Base-by-base conservation (phyloP, 2,113 vertebrate genomes). In the Microtus montanus region DNA sequence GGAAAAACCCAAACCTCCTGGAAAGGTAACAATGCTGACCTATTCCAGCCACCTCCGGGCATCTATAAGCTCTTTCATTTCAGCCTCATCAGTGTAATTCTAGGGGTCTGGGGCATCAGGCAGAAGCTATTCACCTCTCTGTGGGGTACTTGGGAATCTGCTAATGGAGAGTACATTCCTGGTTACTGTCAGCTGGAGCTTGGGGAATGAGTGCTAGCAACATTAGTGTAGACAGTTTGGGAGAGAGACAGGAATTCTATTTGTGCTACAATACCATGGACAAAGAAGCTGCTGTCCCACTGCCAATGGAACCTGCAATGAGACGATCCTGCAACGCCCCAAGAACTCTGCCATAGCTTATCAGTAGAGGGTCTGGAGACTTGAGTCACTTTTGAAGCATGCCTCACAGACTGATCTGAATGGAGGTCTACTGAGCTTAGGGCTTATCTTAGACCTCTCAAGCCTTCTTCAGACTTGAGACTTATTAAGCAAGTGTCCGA, bases 401-500 rank as follows among this genome's bases (percentile, higher is more conserved):
- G 49, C 63, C 88, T 26, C 19, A 84, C 64, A 64, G 17, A 77
- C 10, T 68, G 38, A 54, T 26, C 73, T 49, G 5, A 24, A 70
- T 88, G 80, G 87, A 92, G 85, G 73, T 35, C 83, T 28, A 19
- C 0, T 52, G n/a, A 92, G 38, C 19, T 83, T 58, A 84, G 52
- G 63, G 86, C 66, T 95, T 64, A 88, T 94, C 63, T 49, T 11
- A 86, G 24, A 28, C 64, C 77, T 87, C 41, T 70, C 30, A 79
- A 74, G 10, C 70, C 66, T 90, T 97, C 66, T 82, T 33, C 77
- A 94, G 66, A 86, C 54, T 71, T 0, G 2, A 78, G 71, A 44
- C 41, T 90, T 90, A 90, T 49, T 79, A 78, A 54, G 35, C 63
- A 64, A 94, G 61, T 64, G 61, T 64, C 85, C 86, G 85, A 90